Conservation (phyloP, 2,888 invertebrate genomes). For the Conus canariensis region DNA sequence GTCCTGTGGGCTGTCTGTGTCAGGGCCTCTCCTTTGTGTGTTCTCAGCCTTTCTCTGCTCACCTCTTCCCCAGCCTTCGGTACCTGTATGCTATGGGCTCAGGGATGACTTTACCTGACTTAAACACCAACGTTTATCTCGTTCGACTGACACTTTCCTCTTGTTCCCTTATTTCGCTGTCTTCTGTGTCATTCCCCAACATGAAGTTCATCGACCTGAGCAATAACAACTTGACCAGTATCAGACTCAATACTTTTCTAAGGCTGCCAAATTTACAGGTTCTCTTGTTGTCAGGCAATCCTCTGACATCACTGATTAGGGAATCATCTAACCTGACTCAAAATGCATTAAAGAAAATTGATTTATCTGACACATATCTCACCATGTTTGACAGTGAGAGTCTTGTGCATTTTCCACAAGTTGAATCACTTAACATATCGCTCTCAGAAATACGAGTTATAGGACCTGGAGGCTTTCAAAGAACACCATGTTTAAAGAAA, state of each 20-base stretch:
- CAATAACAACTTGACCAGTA: neutral
- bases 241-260: neutral
- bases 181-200: neutral
- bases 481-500: neutral
- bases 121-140: neutral
- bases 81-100: conserved; percentile 31
- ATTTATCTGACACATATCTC: neutral
- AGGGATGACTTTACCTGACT: neutral
- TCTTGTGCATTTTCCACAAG: neutral
- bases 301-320: neutral
- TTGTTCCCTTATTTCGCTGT: neutral
- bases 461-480: neutral
- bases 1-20: conserved; percentile 31
- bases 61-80: neutral
- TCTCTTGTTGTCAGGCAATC: neutral
- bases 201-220: neutral
- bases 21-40: conserved; percentile 29
- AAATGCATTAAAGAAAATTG: neutral
- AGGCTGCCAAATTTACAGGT: neutral
- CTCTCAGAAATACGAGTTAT: neutral
- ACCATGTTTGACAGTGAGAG: neutral
- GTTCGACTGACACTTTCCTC: neutral
- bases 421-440: neutral
- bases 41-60: neutral
- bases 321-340: neutral